Percentiles rank a stretch among this genome's conserved stretches.
These are phyloP conservation scores for Heliopora coerulea DNA, from an alignment of 92 coral and sea anemone genomes.

Conservation along the genomic window DNA sequence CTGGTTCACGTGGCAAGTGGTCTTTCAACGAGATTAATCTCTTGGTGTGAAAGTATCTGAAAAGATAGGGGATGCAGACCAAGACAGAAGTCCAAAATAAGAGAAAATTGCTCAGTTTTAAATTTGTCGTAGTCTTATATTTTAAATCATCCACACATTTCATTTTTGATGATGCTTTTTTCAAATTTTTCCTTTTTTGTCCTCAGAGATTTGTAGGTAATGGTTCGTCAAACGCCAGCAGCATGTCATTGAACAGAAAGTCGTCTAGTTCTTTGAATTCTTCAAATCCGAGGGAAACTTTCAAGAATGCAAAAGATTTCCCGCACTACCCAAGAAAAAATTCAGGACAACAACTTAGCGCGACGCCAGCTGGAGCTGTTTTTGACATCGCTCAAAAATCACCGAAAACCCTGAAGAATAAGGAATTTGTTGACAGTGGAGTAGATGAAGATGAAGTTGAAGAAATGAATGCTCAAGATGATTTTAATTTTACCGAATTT, in stretches of 20 bases:
- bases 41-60: no score
- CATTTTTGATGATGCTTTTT: no score
- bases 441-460: slow-evolving; percentile 31
- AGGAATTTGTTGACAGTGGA: slow-evolving; percentile 18
- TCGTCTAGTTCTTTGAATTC: slow-evolving; percentile 32
- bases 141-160: no score
- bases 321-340: neutral
- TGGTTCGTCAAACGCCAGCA: slow-evolving; percentile 29
- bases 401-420: neutral
- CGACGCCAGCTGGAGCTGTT: slow-evolving; percentile 12
- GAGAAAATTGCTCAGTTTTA: no score
- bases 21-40: no score
- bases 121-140: no score
- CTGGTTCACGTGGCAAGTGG: no score
- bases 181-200: no score
- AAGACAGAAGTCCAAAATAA: no score
- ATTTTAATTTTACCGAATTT: slow-evolving; percentile 72
- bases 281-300: neutral
- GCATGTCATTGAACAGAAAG: slow-evolving; percentile 35
- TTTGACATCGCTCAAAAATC: neutral
- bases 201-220: neutral
- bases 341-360: slow-evolving; percentile 2
- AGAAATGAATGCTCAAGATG: slow-evolving; percentile 31
- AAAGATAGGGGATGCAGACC: no score
- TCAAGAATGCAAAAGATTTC: neutral